These are phyloP conservation scores for Drosophila limbata DNA, from an alignment of 2,888 invertebrate species.

Conservation along the genomic window DNA sequence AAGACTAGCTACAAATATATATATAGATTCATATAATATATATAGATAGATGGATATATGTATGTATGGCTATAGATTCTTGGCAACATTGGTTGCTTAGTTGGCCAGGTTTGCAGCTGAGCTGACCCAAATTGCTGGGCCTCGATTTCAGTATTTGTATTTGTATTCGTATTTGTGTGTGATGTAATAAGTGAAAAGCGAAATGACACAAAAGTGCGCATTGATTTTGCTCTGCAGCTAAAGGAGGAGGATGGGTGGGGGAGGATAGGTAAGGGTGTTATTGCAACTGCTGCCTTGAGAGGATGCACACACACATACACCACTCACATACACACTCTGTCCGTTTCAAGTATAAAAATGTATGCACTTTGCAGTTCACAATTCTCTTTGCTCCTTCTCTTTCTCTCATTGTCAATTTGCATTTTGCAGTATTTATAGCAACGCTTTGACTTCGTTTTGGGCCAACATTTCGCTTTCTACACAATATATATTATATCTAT, in stretches of 20 bases:
- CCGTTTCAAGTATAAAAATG: slow-evolving; percentile 8
- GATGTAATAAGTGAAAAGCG: slow-evolving; percentile 76
- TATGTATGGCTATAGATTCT: slow-evolving; percentile 45
- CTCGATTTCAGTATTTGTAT: slow-evolving; percentile 41
- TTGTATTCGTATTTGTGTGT: slow-evolving; percentile 42
- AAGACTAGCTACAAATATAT: slow-evolving; percentile 4
- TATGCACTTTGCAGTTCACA: slow-evolving; percentile 27
- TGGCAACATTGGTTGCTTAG: slow-evolving; percentile 42
- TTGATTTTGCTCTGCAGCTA: slow-evolving; percentile 61
- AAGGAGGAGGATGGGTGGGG: background rate
- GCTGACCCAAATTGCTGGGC: slow-evolving; percentile 61
- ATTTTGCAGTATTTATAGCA: slow-evolving; percentile 68
- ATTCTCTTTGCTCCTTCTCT: slow-evolving; percentile 1
- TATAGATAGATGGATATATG: slow-evolving; percentile 7
- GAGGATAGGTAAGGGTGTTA: background rate
- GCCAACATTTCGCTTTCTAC: slow-evolving; percentile 62
- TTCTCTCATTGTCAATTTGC: slow-evolving; percentile 59
- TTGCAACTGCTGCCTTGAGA: slow-evolving; percentile 3
- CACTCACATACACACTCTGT: background rate
- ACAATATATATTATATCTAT: slow-evolving; percentile 13
- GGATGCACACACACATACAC: background rate
- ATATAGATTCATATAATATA: slow-evolving; percentile 4
- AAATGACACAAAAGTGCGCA: slow-evolving; percentile 73
- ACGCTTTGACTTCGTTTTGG: slow-evolving; percentile 53
- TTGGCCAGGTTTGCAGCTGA: slow-evolving; percentile 38